Evolutionary conservation across 2,113 vertebrate genomes (phyloP), one percentile per base, ranked within the genome.

Genomic region (Neodon shergylaensis): DNA sequence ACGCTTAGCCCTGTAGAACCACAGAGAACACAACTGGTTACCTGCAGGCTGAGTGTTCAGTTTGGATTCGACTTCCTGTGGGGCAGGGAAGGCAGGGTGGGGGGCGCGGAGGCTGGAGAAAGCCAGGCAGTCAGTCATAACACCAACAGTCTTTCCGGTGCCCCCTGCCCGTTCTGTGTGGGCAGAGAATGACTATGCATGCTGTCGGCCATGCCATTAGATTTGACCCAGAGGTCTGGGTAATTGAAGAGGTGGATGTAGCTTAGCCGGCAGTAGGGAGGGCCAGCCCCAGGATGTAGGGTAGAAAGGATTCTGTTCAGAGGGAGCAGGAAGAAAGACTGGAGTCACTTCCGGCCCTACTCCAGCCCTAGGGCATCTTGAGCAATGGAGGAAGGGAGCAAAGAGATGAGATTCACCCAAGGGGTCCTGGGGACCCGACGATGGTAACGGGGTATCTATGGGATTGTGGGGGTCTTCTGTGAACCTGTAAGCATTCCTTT

Each of bases 41-140:
- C 83, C 83, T 85, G 83, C 31, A 47, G 26, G 22, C 10, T n/a
- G 36, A 22, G 49, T 36, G 19, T 78, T 54, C 16, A 66, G 42
- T 21, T 44, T 26, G 26, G n/a, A 21, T 39, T 10, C 7, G 0
- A 72, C n/a, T 33, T 58, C 63, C 33, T 2, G 39, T 19, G 7
- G 39, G 9, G 39, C 24, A 9, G 2, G n/a, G n/a, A 58, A 21
- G 19, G 39, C 2, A 0, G 5, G 44, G 52, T 16, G 2, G 3
- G 2, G 70, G 22, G 12, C 10, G 4, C 19, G 10, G 63, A 42
- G n/a, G 4, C 4, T 3, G 8, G 70, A 33, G 9, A 13, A 21
- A 44, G 39, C 14, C 36, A 16, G 44, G 31, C 85, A 52, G 66
- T 24, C 85, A 70, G 47, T 49, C 66, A 16, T n/a, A 49, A 87